Base-by-base conservation (phyloP, 1,140 invertebrate species). In the Prorops nasuta region DNA sequence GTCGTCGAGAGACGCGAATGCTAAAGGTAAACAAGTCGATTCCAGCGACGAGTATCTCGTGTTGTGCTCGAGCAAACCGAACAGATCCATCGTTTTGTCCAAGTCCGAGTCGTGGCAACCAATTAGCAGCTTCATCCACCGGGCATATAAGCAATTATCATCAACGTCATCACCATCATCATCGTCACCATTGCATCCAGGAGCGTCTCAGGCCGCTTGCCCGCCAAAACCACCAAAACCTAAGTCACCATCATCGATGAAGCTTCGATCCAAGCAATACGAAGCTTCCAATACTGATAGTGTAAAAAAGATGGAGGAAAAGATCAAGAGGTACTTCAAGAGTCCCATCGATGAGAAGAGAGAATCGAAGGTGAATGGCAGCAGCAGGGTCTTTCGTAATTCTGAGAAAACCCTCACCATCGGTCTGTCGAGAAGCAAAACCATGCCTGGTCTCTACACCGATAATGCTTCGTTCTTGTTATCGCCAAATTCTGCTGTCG, bases 81-180 rank as follows among this genome's bases (percentile, higher is more conserved):
- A 60, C 15, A 66, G 64, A 50, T 78, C 66, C 15, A 72, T 71
- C 20, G 79, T 80, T 1, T 66, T 90, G n/a, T 86, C 84, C 24
- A 88, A 89, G 66, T 89, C 87, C 2, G 88, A 89, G 68, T 90
- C 89, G 0, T 91, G 89, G 88, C 86, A 90, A 0, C 61, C 86
- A 90, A 54, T 34, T 78, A 3, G 74, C 73, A 0, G 10, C 76
- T 7, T 67, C 76, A n/a, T n/a, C n/a, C n/a, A n/a, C n/a, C n/a
- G n/a, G n/a, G n/a, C n/a, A n/a, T 72, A 66, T n/a, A n/a, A n/a
- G n/a, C n/a, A n/a, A n/a, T n/a, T n/a, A n/a, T n/a, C n/a, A n/a
- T n/a, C n/a, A n/a, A n/a, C n/a, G n/a, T n/a, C n/a, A n/a, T n/a
- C n/a, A n/a, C n/a, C n/a, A n/a, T n/a, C n/a, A n/a, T n/a, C n/a